Percentiles rank a stretch among this genome's conserved stretches.
Evolutionary conservation across 1,140 invertebrate genomes (phyloP).

Genomic region (Drosophila persimilis): DNA sequence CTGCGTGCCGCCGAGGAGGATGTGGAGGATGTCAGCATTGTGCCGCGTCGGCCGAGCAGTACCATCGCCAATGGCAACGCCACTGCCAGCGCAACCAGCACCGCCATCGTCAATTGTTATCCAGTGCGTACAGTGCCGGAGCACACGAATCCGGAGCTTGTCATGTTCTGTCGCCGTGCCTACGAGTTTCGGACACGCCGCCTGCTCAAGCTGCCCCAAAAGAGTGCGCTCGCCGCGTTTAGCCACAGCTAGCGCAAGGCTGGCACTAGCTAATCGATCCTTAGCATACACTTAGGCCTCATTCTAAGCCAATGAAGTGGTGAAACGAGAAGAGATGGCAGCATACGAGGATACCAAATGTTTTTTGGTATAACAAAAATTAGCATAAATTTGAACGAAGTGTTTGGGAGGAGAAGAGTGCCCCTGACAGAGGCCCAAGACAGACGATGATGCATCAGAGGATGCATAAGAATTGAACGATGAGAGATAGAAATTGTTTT

Average conservation of each 20-base stretch:
- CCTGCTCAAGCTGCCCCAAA: conserved; percentile 87
- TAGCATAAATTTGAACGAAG: conserved; percentile 39
- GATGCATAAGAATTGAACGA: not conserved
- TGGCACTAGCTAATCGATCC: too few relatives aligned
- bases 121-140: conserved; percentile 86
- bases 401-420: not conserved
- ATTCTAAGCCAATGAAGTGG: not conserved
- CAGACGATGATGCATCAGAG: not conserved
- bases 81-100: conserved; percentile 11
- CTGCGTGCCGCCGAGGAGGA: conserved; percentile 85
- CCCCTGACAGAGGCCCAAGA: conserved; percentile 23
- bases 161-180: conserved; percentile 96
- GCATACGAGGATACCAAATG: too few relatives aligned
- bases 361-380: conserved; percentile 11
- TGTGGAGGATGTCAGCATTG: conserved; percentile 80
- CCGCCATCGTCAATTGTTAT: conserved; percentile 64
- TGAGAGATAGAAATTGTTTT: conserved; percentile 18
- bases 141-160: conserved; percentile 90
- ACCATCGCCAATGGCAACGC: too few relatives aligned
- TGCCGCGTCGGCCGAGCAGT: conserved; percentile 47
- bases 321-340: not conserved
- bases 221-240: conserved; percentile 50
- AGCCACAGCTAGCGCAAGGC: conserved; percentile 50
- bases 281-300: too few relatives aligned
- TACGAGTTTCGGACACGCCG: conserved; percentile 96